Evolutionary conservation across 2,113 vertebrate species (phyloP).

Genomic region (Corynorhinus townsendii): DNA sequence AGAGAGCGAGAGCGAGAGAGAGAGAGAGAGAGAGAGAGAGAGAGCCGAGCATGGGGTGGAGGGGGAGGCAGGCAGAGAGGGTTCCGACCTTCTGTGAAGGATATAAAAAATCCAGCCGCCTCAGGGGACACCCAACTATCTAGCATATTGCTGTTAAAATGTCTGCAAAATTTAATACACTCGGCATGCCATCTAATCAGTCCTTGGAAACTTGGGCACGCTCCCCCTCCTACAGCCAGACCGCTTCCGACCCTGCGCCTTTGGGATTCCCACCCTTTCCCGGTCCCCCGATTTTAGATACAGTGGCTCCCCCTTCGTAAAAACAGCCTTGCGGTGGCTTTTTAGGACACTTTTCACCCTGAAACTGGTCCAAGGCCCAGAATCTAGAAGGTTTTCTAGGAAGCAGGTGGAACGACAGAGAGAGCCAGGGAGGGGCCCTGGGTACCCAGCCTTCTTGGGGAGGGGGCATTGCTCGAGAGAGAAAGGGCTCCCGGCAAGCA

Average conservation of each 20-base stretch:
- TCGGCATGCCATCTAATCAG: slow-evolving; percentile 90
- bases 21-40: slow-evolving; percentile 43
- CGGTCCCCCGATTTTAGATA: background rate
- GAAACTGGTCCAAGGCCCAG: background rate
- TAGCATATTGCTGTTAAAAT: slow-evolving; percentile 96
- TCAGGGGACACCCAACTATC: slow-evolving; percentile 91
- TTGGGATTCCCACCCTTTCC: background rate
- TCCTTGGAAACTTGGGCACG: slow-evolving; percentile 83
- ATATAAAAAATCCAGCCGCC: slow-evolving; percentile 94
- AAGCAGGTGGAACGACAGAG: background rate
- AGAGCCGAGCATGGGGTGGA: slow-evolving; percentile 20
- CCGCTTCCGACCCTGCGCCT: slow-evolving; percentile 56
- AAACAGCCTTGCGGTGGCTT: background rate
- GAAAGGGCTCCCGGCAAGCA: background rate
- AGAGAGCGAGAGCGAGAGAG: background rate
- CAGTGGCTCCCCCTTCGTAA: background rate
- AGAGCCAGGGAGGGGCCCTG: background rate
- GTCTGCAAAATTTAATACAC: slow-evolving; percentile 94
- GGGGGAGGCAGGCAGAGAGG: slow-evolving; percentile 80
- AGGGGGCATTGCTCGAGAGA: background rate
- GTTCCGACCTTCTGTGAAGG: slow-evolving; percentile 97
- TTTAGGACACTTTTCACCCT: background rate
- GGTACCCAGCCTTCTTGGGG: background rate
- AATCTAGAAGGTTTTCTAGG: background rate
- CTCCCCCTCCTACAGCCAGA: slow-evolving; percentile 49